Evolutionary conservation across 2,888 invertebrate genomes (phyloP).

Genomic region (Troglohyphantes excavatus): DNA sequence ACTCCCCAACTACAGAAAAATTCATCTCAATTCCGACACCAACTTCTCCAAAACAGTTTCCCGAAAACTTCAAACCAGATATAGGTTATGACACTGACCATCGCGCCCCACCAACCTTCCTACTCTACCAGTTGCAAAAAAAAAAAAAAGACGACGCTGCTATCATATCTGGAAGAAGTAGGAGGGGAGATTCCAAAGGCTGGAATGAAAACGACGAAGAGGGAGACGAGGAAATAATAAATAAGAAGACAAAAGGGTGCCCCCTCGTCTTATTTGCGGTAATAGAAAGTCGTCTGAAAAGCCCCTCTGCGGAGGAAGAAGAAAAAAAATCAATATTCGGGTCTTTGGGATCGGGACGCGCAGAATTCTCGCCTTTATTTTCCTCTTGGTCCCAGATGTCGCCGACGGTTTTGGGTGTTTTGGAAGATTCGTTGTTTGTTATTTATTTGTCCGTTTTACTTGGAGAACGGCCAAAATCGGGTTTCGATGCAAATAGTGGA

Average conservation of each 20-base stretch:
- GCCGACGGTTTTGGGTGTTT: conserved; percentile 15
- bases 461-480: conserved; percentile 14
- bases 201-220: conserved; percentile 7
- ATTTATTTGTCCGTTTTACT: not conserved
- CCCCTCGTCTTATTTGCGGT: conserved; percentile 54
- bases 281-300: conserved; percentile 62
- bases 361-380: conserved; percentile 9
- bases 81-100: too few species aligned
- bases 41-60: too few species aligned
- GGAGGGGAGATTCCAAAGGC: too few species aligned
- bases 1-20: too few species aligned
- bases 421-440: not conserved
- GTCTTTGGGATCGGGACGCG: not conserved
- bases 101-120: too few species aligned
- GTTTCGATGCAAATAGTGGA: too few species aligned
- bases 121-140: too few species aligned
- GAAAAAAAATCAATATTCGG: conserved; percentile 69
- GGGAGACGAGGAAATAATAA: conserved; percentile 16
- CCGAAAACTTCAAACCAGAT: too few species aligned
- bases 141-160: too few species aligned
- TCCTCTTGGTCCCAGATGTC: conserved; percentile 11
- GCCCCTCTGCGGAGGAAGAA: conserved; percentile 10
- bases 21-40: too few species aligned
- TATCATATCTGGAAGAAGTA: too few species aligned
- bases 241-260: conserved; percentile 57